phyloP scores from a whole-genome alignment of 2,888 invertebrate species.

The Epiblema foenella region DNA sequence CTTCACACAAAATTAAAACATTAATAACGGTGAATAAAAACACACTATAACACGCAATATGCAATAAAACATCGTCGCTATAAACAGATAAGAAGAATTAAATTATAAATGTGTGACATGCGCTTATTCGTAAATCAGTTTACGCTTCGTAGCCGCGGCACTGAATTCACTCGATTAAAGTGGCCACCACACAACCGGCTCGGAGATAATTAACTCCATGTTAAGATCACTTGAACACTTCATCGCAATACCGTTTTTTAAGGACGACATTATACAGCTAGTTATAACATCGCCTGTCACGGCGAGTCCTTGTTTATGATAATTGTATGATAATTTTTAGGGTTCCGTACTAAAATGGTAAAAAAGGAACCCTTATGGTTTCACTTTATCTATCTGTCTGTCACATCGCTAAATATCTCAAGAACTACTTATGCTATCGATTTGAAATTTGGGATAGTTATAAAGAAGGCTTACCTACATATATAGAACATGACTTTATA shows the following conservation, averaged over 20 bases:
- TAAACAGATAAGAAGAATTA: conserved; percentile 39
- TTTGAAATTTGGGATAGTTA: no score
- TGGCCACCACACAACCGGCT: conserved; percentile 28
- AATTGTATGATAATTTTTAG: conserved; percentile 44
- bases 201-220: conserved; percentile 42
- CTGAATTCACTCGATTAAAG: conserved; percentile 42
- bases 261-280: conserved; percentile 40
- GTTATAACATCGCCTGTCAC: conserved; percentile 36
- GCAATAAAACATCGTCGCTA: conserved; percentile 35
- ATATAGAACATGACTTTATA: no score
- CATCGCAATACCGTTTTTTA: conserved; percentile 40
- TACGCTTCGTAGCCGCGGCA: conserved; percentile 23
- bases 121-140: conserved; percentile 38
- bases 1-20: conserved; percentile 43
- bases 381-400: no score
- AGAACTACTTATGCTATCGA: no score
- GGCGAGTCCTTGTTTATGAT: conserved; percentile 41
- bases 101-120: conserved; percentile 37
- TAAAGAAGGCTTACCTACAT: no score
- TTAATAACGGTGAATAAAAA: conserved; percentile 43
- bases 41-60: conserved; percentile 35
- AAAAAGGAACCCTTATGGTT: no score
- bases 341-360: no score
- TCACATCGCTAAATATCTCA: no score
- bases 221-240: conserved; percentile 41